Evolutionary conservation across 2,888 invertebrate species (phyloP).

Genomic region (Trachelus tabidus): DNA sequence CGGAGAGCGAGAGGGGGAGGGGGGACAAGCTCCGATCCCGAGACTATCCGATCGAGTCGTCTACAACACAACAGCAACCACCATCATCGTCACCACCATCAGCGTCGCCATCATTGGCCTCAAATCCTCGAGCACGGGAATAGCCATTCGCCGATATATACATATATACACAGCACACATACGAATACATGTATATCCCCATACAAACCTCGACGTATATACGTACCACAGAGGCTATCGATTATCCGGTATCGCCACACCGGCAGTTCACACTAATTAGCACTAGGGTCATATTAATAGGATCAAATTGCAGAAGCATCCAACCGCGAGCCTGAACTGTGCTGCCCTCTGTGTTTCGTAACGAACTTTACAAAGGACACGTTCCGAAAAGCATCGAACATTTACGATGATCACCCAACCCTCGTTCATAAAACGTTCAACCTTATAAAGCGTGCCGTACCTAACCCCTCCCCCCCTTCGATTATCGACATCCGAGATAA

Average conservation of each 20-base stretch:
- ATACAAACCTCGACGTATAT: neutral
- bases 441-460: neutral
- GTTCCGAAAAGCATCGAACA: neutral
- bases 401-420: neutral
- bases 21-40: neutral
- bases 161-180: neutral
- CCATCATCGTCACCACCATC: neutral
- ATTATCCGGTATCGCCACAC: constrained; percentile 48
- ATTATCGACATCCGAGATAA: too few relatives aligned
- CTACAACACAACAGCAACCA: neutral
- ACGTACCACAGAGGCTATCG: constrained; percentile 37
- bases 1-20: neutral
- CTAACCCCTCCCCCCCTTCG: neutral
- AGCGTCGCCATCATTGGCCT: neutral
- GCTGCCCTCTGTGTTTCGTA: constrained; percentile 40
- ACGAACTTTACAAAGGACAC: neutral
- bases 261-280: constrained; percentile 53
- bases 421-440: neutral
- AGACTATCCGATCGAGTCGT: neutral
- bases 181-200: neutral
- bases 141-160: neutral
- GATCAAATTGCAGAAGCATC: constrained; percentile 52
- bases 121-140: neutral
- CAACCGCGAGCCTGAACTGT: constrained; percentile 40
- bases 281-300: constrained; percentile 52